Conservation (phyloP, 2,113 vertebrate species). For the Perca flavescens region DNA sequence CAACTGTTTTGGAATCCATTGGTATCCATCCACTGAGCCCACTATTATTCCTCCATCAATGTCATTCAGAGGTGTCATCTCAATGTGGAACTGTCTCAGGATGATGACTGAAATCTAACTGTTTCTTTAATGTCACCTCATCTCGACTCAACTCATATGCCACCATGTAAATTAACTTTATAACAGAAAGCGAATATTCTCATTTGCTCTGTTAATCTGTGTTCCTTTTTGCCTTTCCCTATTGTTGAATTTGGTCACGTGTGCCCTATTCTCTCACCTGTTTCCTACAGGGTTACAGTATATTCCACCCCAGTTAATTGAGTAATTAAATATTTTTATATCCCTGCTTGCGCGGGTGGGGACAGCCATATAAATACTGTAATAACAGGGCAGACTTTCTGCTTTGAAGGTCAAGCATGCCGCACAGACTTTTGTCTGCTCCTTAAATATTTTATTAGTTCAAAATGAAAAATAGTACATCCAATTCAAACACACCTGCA, state of each 20-base stretch:
- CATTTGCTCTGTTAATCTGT: background rate
- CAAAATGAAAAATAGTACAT: constrained; percentile 82
- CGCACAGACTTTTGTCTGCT: constrained; percentile 64
- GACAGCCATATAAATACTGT: constrained; percentile 80
- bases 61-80: constrained; percentile 49
- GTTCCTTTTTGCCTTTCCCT: background rate
- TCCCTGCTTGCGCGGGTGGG: constrained; percentile 66
- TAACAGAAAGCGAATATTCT: constrained; percentile 12
- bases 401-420: constrained; percentile 80
- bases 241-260: constrained; percentile 57
- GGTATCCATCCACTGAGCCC: constrained; percentile 42
- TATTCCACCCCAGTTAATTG: constrained; percentile 83
- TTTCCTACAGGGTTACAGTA: constrained; percentile 67
- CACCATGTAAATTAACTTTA: constrained; percentile 24
- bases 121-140: constrained; percentile 22
- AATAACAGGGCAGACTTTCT: constrained; percentile 79
- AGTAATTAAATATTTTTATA: constrained; percentile 85
- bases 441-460: constrained; percentile 85
- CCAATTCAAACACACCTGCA: constrained; percentile 80
- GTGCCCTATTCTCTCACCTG: constrained; percentile 61
- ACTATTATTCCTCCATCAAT: constrained; percentile 52
- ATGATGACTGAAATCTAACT: constrained; percentile 40
- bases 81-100: constrained; percentile 34
- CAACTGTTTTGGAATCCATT: constrained; percentile 44
- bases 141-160: constrained; percentile 24